phyloP scores from a whole-genome alignment of 2,113 vertebrate species.

The Larimichthys polyactis region DNA sequence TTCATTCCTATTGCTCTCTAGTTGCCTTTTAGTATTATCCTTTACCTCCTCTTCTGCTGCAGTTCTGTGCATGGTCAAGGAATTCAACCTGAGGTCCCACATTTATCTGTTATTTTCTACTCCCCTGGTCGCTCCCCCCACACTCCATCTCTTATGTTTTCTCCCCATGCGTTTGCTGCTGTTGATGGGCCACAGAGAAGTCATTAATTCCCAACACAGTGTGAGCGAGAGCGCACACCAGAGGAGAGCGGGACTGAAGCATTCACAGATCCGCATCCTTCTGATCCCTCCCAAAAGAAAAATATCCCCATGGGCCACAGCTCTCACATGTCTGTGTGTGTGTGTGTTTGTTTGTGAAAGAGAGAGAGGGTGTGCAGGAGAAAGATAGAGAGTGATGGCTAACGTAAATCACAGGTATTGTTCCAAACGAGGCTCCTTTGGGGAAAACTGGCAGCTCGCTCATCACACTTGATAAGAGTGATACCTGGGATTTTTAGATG shows the following conservation, averaged over 20 bases:
- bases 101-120: slow-evolving; percentile 63
- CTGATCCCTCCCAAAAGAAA: slow-evolving; percentile 76
- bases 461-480: slow-evolving; percentile 64
- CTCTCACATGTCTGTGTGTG: slow-evolving; percentile 42
- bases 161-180: slow-evolving; percentile 58
- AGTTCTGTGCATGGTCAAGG: slow-evolving; percentile 35
- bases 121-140: slow-evolving; percentile 10
- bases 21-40: slow-evolving; percentile 57
- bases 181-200: slow-evolving; percentile 74
- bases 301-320: slow-evolving; percentile 69
- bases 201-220: slow-evolving; percentile 77
- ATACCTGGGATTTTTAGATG: slow-evolving; percentile 51
- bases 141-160: slow-evolving; percentile 56
- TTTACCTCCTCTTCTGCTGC: slow-evolving; percentile 41
- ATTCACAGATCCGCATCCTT: slow-evolving; percentile 69
- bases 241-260: slow-evolving; percentile 64
- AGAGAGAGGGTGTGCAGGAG: slow-evolving; percentile 9
- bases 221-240: slow-evolving; percentile 63
- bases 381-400: slow-evolving; percentile 40
- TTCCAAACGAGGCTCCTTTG: slow-evolving; percentile 59
- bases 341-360: slow-evolving; percentile 30
- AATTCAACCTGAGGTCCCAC: slow-evolving; percentile 55
- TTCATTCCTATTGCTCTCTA: slow-evolving; percentile 70
- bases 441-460: slow-evolving; percentile 55
- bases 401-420: slow-evolving; percentile 65